These are phyloP conservation scores for Bombus superbus DNA, from an alignment of 1,140 invertebrate species.

Conservation along the genomic window DNA sequence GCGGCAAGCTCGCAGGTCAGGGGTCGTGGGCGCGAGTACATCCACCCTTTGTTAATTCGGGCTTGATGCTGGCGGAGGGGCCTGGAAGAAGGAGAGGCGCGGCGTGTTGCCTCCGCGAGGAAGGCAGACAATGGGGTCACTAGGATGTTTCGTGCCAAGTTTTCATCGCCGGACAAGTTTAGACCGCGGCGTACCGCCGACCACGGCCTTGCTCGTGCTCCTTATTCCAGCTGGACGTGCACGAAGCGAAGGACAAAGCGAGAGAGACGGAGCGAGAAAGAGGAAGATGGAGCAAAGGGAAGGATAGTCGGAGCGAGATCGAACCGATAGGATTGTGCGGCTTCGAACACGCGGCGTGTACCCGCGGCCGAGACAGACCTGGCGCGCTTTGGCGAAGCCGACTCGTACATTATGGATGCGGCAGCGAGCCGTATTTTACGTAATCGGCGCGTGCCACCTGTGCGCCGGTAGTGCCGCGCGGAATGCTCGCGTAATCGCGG, in stretches of 20 bases:
- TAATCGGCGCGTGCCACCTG: slow-evolving; percentile 55
- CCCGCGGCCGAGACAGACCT: slow-evolving; percentile 9
- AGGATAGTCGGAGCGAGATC: slow-evolving; percentile 42
- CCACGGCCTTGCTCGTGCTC: slow-evolving; percentile 54
- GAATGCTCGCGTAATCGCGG: slow-evolving; percentile 43
- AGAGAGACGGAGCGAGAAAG: not conserved
- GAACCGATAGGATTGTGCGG: slow-evolving; percentile 36
- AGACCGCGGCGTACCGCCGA: slow-evolving; percentile 54
- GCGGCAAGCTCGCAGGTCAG: slow-evolving; percentile 18
- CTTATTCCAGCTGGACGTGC: slow-evolving; percentile 46
- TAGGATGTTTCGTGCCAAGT: slow-evolving; percentile 77
- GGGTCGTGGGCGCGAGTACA: slow-evolving; percentile 64
- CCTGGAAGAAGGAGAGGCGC: not conserved
- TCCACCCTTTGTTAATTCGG: slow-evolving; percentile 78
- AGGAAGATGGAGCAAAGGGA: not conserved
- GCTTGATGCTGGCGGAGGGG: slow-evolving; percentile 68
- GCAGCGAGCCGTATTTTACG: slow-evolving; percentile 50
- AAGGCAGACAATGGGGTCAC: slow-evolving; percentile 77
- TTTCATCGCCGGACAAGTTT: slow-evolving; percentile 77
- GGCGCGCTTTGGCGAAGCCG: not conserved
- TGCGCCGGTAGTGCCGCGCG: slow-evolving; percentile 9
- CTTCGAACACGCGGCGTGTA: slow-evolving; percentile 11
- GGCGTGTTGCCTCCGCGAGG: slow-evolving; percentile 58
- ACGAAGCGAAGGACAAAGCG: not conserved
- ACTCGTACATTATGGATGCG: slow-evolving; percentile 51